phyloP scores from a whole-genome alignment of 2,888 invertebrate genomes.

The Osedax frankpressi region DNA sequence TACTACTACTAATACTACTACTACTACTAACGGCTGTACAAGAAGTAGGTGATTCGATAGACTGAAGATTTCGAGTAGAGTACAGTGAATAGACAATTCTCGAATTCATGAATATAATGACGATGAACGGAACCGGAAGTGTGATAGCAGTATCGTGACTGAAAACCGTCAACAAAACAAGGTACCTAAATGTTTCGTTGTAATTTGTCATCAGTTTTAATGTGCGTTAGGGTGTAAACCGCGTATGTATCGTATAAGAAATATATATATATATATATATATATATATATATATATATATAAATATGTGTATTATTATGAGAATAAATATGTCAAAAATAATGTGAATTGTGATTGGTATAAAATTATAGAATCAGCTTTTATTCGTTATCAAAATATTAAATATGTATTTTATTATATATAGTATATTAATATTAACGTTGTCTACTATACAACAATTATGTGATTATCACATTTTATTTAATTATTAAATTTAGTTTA shows the following conservation, averaged over 20 bases:
- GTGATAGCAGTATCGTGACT: conserved; percentile 10
- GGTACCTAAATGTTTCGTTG: no score
- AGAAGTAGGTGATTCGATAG: neutral
- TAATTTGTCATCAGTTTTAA: no score
- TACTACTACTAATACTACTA: neutral
- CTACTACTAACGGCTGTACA: neutral
- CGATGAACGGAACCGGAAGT: conserved; percentile 5
- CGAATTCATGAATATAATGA: conserved; percentile 6
- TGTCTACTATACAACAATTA: no score
- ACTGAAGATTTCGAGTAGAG: neutral
- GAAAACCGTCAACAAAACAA: neutral
- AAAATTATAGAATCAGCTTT: neutral
- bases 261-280: no score
- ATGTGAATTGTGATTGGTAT: neutral
- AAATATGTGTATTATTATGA: neutral
- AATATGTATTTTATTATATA: no score
- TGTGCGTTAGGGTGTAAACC: no score
- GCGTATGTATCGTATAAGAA: no score
- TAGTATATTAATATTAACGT: no score
- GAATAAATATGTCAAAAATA: neutral
- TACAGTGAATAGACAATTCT: conserved; percentile 3
- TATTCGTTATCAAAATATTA: no score
- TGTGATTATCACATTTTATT: no score
- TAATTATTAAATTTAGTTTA: no score
- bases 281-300: neutral